Evolutionary conservation across 1,140 invertebrate genomes (phyloP).

Genomic region (Diploscapter pachys): DNA sequence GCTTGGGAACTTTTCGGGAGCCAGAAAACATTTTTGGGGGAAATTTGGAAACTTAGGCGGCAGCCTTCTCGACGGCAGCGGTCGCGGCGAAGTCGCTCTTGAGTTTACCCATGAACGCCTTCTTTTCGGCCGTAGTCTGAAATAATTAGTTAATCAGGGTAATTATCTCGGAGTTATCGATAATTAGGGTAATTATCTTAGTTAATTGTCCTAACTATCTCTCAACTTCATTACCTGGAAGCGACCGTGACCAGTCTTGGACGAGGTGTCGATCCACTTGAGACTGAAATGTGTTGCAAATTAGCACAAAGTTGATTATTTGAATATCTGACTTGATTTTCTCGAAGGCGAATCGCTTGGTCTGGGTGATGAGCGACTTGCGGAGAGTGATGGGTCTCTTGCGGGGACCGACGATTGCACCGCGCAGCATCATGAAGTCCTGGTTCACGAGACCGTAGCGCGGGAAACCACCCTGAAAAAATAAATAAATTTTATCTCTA

Average conservation of each 20-base stretch:
- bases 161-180: too few species aligned
- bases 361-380: slow-evolving; percentile 90
- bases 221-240: slow-evolving; percentile 72
- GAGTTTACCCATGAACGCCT: too few species aligned
- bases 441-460: slow-evolving; percentile 99
- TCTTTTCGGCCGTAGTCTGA: too few species aligned
- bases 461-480: slow-evolving; percentile 83
- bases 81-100: too few species aligned
- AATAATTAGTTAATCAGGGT: too few species aligned
- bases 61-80: too few species aligned
- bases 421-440: slow-evolving; percentile 98
- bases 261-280: slow-evolving; percentile 98
- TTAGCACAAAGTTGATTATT: too few species aligned
- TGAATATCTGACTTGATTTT: slow-evolving; percentile 73
- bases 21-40: too few species aligned
- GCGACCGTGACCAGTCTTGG: slow-evolving; percentile 98
- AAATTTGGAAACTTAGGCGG: too few species aligned
- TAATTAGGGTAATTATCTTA: too few species aligned
- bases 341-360: slow-evolving; percentile 89
- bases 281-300: slow-evolving; percentile 60
- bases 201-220: too few species aligned
- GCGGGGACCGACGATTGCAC: slow-evolving; percentile 93
- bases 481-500: not conserved
- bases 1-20: too few species aligned
- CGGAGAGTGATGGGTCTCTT: slow-evolving; percentile 96